Evolutionary conservation across 2,113 vertebrate genomes (phyloP).

Genomic region (Xyrauchen texanus): DNA sequence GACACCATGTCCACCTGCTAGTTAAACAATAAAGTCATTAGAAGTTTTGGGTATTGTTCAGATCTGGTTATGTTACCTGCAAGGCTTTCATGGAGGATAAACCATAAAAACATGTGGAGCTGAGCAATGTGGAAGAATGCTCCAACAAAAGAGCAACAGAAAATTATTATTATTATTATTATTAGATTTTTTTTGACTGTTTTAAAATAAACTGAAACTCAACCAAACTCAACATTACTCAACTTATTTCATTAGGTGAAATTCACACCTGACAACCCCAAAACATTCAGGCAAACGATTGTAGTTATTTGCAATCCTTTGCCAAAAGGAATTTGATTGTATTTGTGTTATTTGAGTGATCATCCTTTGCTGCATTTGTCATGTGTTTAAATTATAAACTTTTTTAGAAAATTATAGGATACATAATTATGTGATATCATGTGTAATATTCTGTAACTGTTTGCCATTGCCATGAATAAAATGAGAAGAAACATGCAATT

Average conservation of each 20-base stretch:
- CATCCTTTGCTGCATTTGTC: neutral
- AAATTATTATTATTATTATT: neutral
- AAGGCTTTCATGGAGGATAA: neutral
- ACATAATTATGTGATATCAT: neutral
- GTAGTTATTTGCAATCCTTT: neutral
- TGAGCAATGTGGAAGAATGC: neutral
- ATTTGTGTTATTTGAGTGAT: neutral
- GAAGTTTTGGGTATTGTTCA: constrained; percentile 65
- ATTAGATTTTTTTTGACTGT: neutral
- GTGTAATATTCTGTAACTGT: neutral
- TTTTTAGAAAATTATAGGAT: neutral
- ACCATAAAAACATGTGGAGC: neutral
- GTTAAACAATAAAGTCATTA: constrained; percentile 76
- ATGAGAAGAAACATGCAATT: neutral
- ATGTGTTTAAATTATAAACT: neutral
- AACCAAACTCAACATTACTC: neutral
- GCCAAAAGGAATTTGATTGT: neutral
- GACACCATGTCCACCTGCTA: constrained; percentile 90
- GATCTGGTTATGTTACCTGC: neutral
- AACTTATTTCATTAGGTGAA: neutral
- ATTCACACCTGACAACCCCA: neutral
- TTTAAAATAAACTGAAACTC: too few species aligned
- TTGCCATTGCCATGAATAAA: neutral
- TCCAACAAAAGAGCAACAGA: neutral
- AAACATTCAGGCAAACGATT: neutral